Percentiles rank a stretch among this genome's conserved stretches.
These are phyloP conservation scores for Chirona hameri DNA, from an alignment of 2,888 invertebrate species.

Conservation along the genomic window DNA sequence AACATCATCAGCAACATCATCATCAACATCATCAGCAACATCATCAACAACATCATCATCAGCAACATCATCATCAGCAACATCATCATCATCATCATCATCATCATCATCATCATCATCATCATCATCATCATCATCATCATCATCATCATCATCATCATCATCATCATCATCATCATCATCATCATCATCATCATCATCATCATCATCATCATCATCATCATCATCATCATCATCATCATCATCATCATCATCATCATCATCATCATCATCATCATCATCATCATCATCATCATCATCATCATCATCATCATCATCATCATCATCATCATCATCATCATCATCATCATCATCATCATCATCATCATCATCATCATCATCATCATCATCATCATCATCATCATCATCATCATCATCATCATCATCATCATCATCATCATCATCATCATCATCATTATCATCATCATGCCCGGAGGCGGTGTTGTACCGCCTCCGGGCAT, in stretches of 20 bases:
- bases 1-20: too few species aligned
- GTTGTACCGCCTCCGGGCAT: too few species aligned
- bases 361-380: constrained; percentile 12
- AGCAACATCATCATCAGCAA: too few species aligned
- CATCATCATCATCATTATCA: constrained; percentile 12
- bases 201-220: constrained; percentile 1
- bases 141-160: constrained; percentile 11
- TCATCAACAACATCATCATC: too few species aligned
- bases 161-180: constrained; percentile 22
- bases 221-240: constrained; percentile 4
- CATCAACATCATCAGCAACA: too few species aligned
- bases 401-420: not conserved
- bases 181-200: constrained; percentile 22
- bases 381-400: not conserved
- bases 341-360: constrained; percentile 6
- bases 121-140: constrained; percentile 22
- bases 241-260: not conserved
- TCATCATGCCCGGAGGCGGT: too few species aligned
- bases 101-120: constrained; percentile 22
- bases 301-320: constrained; percentile 7
- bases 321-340: constrained; percentile 3
- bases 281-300: not conserved
- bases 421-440: constrained; percentile 13
- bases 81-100: constrained; percentile 22
- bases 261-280: not conserved